phyloP scores from a whole-genome alignment of 2,797 vertebrate species.

The Trachurus trachurus region DNA sequence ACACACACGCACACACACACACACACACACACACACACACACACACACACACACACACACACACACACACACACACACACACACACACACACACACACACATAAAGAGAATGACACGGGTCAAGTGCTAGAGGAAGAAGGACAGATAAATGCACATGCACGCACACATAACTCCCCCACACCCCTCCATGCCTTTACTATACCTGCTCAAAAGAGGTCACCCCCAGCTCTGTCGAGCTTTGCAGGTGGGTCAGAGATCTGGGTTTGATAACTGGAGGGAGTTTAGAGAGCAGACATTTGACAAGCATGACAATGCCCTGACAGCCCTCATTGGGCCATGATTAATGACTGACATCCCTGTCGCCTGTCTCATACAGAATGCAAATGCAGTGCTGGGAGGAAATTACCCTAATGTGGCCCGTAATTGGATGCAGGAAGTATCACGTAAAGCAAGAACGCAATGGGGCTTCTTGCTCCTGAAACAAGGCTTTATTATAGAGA shows the following conservation, averaged over 20 bases:
- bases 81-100: constrained; percentile 9
- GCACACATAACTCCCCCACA: constrained; percentile 10
- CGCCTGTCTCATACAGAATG: constrained; percentile 84
- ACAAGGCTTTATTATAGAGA: constrained; percentile 67
- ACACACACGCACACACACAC: constrained; percentile 7
- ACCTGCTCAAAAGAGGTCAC: constrained; percentile 77
- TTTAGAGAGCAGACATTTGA: constrained; percentile 87
- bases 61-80: constrained; percentile 30
- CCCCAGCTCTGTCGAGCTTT: constrained; percentile 85
- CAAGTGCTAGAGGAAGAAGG: constrained; percentile 23
- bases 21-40: constrained; percentile 12
- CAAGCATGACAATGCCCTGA: constrained; percentile 87
- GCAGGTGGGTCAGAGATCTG: constrained; percentile 87
- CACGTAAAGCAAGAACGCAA: constrained; percentile 51
- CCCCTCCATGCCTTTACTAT: constrained; percentile 36
- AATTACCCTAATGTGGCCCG: constrained; percentile 81
- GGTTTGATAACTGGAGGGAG: constrained; percentile 84
- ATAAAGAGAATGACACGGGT: constrained; percentile 25
- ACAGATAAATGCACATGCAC: constrained; percentile 22
- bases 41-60: constrained; percentile 12
- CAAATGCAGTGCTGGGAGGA: constrained; percentile 82
- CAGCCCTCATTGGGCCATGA: constrained; percentile 88
- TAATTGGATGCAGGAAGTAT: constrained; percentile 80
- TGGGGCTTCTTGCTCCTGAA: constrained; percentile 60
- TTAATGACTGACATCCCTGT: constrained; percentile 90